A percentile compares a stretch with the other conserved stretches of the same genome.
These are phyloP conservation scores for Sycobia sp. DNA, from an alignment of 1,140 invertebrate species.

Conservation along the genomic window DNA sequence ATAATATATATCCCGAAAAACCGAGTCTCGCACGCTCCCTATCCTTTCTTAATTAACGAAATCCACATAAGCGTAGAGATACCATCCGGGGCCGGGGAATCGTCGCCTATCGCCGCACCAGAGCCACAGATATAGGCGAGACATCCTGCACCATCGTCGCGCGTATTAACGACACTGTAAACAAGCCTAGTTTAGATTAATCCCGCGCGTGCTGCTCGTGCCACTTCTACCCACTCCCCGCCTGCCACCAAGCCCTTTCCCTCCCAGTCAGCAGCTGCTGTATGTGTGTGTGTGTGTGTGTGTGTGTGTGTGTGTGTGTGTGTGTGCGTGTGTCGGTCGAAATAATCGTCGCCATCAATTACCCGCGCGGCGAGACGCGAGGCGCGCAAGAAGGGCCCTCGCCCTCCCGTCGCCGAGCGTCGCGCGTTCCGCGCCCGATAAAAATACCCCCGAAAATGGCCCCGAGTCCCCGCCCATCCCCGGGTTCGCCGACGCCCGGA, in stretches of 20 bases:
- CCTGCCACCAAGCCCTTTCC: neutral
- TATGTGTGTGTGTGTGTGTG: too few relatives aligned
- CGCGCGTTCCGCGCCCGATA: constrained; percentile 9
- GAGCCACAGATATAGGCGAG: too few relatives aligned
- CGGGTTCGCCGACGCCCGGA: neutral
- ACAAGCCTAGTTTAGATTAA: constrained; percentile 33
- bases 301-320: too few relatives aligned
- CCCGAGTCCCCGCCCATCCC: neutral
- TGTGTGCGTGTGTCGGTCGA: too few relatives aligned
- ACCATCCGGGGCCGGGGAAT: neutral
- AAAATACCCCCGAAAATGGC: constrained; percentile 5
- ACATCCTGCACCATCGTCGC: too few relatives aligned
- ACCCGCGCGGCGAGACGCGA: neutral
- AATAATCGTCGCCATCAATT: constrained; percentile 21
- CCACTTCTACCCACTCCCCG: neutral
- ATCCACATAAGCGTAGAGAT: neutral
- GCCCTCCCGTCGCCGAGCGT: too few relatives aligned
- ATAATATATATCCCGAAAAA: too few relatives aligned
- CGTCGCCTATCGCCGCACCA: neutral
- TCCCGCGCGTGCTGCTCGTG: too few relatives aligned
- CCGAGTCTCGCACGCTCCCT: too few relatives aligned
- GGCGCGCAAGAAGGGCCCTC: too few relatives aligned
- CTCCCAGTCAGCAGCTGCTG: neutral
- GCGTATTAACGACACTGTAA: constrained; percentile 2
- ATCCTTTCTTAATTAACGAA: constrained; percentile 27